Conservation (phyloP, 2,888 invertebrate genomes). For the Microplitis manilae region DNA sequence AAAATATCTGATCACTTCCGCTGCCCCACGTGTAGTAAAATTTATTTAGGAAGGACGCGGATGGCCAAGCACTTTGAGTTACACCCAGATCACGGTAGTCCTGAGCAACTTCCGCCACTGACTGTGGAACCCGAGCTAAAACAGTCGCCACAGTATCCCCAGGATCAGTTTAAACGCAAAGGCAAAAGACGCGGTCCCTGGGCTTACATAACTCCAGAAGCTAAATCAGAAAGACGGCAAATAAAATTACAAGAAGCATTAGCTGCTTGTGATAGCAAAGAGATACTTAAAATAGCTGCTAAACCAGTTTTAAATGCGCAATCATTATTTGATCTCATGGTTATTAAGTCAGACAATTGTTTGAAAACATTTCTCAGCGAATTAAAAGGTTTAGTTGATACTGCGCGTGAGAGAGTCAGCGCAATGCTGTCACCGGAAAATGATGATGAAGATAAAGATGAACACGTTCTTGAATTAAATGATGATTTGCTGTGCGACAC, state of each 20-base stretch:
- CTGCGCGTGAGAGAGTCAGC: conserved; percentile 59
- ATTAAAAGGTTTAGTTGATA: conserved; percentile 62
- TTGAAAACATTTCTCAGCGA: conserved; percentile 63
- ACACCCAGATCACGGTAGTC: conserved; percentile 76
- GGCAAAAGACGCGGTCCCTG: conserved; percentile 68
- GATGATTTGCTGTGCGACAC: conserved; percentile 62
- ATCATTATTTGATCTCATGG: conserved; percentile 64
- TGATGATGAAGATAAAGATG: conserved; percentile 51
- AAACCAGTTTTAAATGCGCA: conserved; percentile 65
- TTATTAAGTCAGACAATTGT: conserved; percentile 65
- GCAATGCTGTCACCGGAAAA: conserved; percentile 55
- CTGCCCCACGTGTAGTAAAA: conserved; percentile 79
- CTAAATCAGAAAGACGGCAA: conserved; percentile 66
- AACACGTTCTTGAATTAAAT: conserved; percentile 58
- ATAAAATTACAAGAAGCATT: conserved; percentile 66
- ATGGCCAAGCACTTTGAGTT: conserved; percentile 77
- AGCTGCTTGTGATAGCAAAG: conserved; percentile 63
- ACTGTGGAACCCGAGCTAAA: conserved; percentile 64
- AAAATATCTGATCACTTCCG: conserved; percentile 73
- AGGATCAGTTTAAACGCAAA: conserved; percentile 64
- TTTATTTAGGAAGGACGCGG: conserved; percentile 76
- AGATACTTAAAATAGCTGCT: conserved; percentile 66
- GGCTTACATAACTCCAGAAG: conserved; percentile 68
- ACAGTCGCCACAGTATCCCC: conserved; percentile 39
- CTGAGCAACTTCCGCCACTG: conserved; percentile 66